These are phyloP conservation scores for Cordilura impudica DNA, from an alignment of 2,888 invertebrate genomes.

Conservation along the genomic window DNA sequence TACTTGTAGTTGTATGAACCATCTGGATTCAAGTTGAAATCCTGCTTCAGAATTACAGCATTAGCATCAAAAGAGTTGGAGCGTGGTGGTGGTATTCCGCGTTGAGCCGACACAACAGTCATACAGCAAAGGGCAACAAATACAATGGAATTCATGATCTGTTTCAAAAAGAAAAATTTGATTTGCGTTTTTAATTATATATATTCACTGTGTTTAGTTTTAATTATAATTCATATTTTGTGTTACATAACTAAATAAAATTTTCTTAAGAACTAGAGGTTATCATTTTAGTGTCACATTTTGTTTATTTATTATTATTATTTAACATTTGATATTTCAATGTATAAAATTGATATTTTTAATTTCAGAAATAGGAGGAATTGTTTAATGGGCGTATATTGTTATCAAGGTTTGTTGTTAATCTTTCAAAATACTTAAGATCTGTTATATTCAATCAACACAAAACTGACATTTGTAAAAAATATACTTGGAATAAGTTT, in stretches of 20 bases:
- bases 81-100: conserved; percentile 73
- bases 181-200: conserved; percentile 23
- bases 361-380: too few relatives aligned
- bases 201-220: background rate
- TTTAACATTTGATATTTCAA: background rate
- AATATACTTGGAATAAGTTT: too few relatives aligned
- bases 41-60: conserved; percentile 79
- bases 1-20: conserved; percentile 80
- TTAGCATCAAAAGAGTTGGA: conserved; percentile 74
- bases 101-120: conserved; percentile 73
- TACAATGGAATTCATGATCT: conserved; percentile 76
- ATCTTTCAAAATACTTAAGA: too few relatives aligned
- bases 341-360: background rate
- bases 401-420: too few relatives aligned
- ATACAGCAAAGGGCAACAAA: conserved; percentile 73
- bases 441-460: too few relatives aligned
- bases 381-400: too few relatives aligned
- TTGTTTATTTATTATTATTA: conserved; percentile 6
- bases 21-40: conserved; percentile 79
- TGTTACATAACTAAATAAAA: conserved; percentile 21
- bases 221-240: conserved; percentile 6
- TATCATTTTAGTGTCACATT: conserved; percentile 44
- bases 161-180: conserved; percentile 52
- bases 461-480: too few relatives aligned
- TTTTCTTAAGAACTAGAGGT: conserved; percentile 25